These are phyloP conservation scores for Brachionus plicatilis DNA, from an alignment of 1,140 invertebrate species.

Conservation along the genomic window DNA sequence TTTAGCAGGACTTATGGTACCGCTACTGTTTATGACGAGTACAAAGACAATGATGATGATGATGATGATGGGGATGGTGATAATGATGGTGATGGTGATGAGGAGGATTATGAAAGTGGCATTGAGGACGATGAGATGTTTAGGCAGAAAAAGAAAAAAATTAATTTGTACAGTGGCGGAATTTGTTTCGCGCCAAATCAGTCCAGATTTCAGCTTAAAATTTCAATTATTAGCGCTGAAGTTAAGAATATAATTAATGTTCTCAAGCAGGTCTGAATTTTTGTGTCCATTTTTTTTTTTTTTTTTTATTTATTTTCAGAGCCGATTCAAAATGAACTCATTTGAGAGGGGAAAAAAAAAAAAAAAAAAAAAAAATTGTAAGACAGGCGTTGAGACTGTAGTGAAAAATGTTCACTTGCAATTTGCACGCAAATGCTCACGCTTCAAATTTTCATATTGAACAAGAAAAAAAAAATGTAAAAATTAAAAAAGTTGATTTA, in stretches of 20 bases:
- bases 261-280: constrained; percentile 82
- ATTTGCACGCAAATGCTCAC: constrained; percentile 1
- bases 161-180: constrained; percentile 21
- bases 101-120: constrained; percentile 52
- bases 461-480: neutral
- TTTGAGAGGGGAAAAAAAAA: neutral
- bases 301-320: neutral
- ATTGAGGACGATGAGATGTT: constrained; percentile 44
- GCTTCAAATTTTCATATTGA: neutral
- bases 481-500: constrained; percentile 20
- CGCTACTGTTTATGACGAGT: constrained; percentile 49
- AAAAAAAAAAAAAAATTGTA: neutral
- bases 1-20: neutral
- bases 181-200: neutral
- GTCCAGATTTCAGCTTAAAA: constrained; percentile 73
- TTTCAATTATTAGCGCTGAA: constrained; percentile 90
- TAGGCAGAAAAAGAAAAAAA: neutral
- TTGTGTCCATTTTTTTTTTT: constrained; percentile 35
- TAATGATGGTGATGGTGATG: constrained; percentile 39
- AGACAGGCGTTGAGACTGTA: neutral
- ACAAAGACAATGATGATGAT: constrained; percentile 42
- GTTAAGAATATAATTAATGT: constrained; percentile 93
- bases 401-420: neutral
- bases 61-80: constrained; percentile 51
- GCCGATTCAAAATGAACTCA: neutral